Conservation (phyloP, 2,888 invertebrate species). For the Hesperia comma region DNA sequence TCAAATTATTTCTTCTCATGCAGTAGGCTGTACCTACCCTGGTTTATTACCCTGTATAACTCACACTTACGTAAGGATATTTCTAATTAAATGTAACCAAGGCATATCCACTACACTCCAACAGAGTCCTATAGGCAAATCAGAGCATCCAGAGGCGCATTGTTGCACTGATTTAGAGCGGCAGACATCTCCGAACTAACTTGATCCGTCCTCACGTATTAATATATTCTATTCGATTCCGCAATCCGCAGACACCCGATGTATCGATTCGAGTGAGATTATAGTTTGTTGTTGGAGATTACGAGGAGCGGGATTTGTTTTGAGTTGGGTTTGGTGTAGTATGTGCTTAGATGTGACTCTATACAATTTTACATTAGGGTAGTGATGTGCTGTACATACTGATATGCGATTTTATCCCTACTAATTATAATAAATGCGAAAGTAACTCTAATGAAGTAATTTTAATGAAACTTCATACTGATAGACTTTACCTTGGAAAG, state of each 20-base stretch:
- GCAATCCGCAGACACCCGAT: conserved; percentile 72
- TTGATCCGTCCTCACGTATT: conserved; percentile 79
- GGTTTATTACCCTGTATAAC: no score
- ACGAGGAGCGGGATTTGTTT: conserved; percentile 39
- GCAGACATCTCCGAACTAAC: conserved; percentile 80
- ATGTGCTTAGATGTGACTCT: no score
- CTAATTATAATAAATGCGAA: no score
- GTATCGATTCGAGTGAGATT: conserved; percentile 77
- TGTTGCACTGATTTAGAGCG: conserved; percentile 76
- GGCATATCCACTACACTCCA: conserved; percentile 55
- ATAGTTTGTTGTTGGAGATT: conserved; percentile 48
- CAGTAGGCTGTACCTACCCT: no score
- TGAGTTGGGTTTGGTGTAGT: conserved; percentile 20
- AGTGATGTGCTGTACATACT: no score
- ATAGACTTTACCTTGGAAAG: no score
- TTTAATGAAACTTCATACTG: no score
- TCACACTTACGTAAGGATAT: no score
- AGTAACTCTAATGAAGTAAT: no score
- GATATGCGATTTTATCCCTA: no score
- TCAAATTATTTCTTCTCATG: no score
- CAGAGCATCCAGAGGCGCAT: conserved; percentile 75
- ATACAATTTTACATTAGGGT: no score
- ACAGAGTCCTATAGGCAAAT: conserved; percentile 70
- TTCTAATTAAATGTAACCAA: not conserved
- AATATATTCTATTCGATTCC: conserved; percentile 82